phyloP scores from a whole-genome alignment of 2,797 vertebrate species.

The Propithecus deckenii region DNA sequence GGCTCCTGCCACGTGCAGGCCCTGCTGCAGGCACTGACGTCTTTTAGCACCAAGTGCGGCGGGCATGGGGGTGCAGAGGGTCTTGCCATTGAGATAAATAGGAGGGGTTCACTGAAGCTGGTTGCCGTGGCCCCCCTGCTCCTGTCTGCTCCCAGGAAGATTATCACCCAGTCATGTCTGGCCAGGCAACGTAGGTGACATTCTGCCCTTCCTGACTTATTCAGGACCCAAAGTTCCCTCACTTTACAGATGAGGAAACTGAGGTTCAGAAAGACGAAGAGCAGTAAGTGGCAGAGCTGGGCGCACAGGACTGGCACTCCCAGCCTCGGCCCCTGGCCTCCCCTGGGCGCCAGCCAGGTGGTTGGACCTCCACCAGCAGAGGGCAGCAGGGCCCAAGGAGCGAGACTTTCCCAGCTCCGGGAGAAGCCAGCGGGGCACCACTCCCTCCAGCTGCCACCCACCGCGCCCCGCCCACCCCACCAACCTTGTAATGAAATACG shows the following conservation, averaged over 20 bases:
- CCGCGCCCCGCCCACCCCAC: neutral
- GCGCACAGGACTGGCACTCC: no score
- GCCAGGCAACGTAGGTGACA: neutral
- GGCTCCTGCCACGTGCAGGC: neutral
- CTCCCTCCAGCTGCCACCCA: neutral
- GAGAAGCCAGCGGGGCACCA: rapidly evolving
- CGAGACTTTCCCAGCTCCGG: neutral
- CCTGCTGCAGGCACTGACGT: neutral
- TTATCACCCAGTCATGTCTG: neutral
- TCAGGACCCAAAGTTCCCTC: neutral
- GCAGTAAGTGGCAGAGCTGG: neutral
- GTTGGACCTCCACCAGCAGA: slow-evolving; percentile 59
- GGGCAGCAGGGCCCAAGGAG: slow-evolving; percentile 67
- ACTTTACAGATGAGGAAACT: neutral
- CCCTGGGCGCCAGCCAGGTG: neutral
- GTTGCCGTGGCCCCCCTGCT: neutral
- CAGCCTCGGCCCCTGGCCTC: neutral
- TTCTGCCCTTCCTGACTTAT: neutral
- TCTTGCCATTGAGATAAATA: neutral
- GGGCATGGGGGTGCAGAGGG: neutral
- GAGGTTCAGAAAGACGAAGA: neutral
- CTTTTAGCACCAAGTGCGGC: neutral
- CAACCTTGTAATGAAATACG: neutral
- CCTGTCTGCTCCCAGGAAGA: neutral
- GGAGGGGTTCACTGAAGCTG: neutral